These are phyloP conservation scores for Meloidogyne exigua DNA, from an alignment of 1,140 invertebrate species.

Conservation along the genomic window DNA sequence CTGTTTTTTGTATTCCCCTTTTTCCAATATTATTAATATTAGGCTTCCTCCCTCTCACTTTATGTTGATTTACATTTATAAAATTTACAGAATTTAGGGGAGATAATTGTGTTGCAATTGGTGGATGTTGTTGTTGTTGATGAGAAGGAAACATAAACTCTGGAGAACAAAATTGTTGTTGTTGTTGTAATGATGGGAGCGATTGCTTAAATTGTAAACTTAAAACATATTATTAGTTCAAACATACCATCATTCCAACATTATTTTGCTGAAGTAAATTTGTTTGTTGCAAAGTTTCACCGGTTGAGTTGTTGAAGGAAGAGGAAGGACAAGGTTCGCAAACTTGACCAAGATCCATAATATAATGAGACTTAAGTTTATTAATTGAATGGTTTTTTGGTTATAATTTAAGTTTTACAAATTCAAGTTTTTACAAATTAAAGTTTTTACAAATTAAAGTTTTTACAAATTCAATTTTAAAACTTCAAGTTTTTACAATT, in stretches of 20 bases:
- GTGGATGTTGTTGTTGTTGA: constrained; percentile 1
- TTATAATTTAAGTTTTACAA: too few relatives aligned
- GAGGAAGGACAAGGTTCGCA: neutral
- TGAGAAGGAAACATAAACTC: neutral
- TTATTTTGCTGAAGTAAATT: neutral
- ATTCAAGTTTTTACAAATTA: too few relatives aligned
- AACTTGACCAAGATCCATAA: neutral
- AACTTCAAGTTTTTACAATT: too few relatives aligned
- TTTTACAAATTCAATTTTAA: too few relatives aligned
- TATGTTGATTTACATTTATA: neutral
- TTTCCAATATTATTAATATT: neutral
- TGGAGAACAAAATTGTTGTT: neutral
- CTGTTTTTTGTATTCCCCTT: neutral
- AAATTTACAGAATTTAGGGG: neutral
- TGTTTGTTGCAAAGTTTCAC: neutral
- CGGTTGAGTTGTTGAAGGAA: neutral
- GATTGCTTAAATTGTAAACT: neutral
- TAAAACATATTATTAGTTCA: neutral
- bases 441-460: too few relatives aligned
- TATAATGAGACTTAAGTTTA: neutral
- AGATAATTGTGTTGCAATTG: neutral
- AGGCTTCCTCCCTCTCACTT: neutral
- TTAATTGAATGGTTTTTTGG: too few relatives aligned
- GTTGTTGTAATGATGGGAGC: neutral
- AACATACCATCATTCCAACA: neutral